phyloP scores from a whole-genome alignment of 1,140 invertebrate species.

The Bombus huntii region DNA sequence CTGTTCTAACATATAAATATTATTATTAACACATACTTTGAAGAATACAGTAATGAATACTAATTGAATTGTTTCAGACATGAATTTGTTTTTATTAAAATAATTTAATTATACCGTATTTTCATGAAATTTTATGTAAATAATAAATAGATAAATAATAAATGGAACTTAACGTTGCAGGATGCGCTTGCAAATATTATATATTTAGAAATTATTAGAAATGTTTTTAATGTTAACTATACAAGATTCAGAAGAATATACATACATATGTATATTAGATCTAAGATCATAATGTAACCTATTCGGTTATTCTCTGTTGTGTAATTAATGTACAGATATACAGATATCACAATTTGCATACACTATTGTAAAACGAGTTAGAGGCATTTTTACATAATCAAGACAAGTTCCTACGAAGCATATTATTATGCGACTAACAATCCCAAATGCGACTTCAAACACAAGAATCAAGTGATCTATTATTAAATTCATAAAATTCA shows the following conservation, averaged over 20 bases:
- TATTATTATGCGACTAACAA: background rate
- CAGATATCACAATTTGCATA: conserved; percentile 16
- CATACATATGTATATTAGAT: background rate
- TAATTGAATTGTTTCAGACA: background rate
- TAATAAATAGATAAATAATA: background rate
- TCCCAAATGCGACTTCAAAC: background rate
- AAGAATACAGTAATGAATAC: background rate
- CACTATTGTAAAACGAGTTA: conserved; percentile 23
- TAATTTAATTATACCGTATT: background rate
- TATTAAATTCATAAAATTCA: background rate
- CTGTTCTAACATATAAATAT: background rate
- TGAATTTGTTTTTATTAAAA: background rate
- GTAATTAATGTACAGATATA: conserved; percentile 1
- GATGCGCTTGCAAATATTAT: background rate
- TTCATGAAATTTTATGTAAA: background rate
- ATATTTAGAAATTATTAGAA: background rate
- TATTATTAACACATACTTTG: background rate
- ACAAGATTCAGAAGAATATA: background rate
- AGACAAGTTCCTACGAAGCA: conserved; percentile 2
- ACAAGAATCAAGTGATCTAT: background rate
- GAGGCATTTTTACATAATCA: conserved; percentile 30
- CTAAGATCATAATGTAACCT: conserved; percentile 7
- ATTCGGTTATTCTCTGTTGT: conserved; percentile 19
- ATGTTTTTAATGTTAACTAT: background rate
- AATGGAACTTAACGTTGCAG: background rate